Conservation (phyloP, 2,888 invertebrate genomes). For the Orchesellides sinensis region DNA sequence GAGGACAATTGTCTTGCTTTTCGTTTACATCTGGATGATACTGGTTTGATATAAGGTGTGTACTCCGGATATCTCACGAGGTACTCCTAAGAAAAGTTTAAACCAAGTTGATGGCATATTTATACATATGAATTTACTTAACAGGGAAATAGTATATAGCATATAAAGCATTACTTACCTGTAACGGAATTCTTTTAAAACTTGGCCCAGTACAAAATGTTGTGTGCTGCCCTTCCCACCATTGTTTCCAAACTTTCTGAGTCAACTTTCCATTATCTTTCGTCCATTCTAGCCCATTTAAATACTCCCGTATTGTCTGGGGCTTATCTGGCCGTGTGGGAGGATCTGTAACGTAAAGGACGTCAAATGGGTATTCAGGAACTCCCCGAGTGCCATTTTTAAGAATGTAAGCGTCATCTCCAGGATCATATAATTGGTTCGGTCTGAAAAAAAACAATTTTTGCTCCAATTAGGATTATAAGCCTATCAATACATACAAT, state of each 20-base stretch:
- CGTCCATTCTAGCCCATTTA: constrained; percentile 45
- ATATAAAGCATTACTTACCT: constrained; percentile 25
- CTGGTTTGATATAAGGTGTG: constrained; percentile 17
- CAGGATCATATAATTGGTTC: constrained; percentile 57
- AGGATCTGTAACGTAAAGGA: constrained; percentile 52
- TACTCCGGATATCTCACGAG: constrained; percentile 47
- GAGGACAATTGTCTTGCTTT: neutral
- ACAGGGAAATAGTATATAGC: no score
- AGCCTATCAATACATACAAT: neutral
- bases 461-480: neutral
- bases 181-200: constrained; percentile 47
- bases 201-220: constrained; percentile 53
- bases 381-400: constrained; percentile 37
- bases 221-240: constrained; percentile 59
- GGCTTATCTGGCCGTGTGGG: neutral
- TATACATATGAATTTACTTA: no score
- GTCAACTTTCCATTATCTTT: constrained; percentile 37
- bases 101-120: neutral
- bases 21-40: neutral
- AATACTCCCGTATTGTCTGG: constrained; percentile 44
- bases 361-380: constrained; percentile 49
- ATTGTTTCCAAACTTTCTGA: constrained; percentile 53
- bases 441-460: constrained; percentile 12
- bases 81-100: constrained; percentile 37
- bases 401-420: constrained; percentile 65